Percentiles rank a stretch among this genome's conserved stretches.
Conservation (phyloP, 2,797 vertebrate genomes). For the Rhadinocentrus ornatus region DNA sequence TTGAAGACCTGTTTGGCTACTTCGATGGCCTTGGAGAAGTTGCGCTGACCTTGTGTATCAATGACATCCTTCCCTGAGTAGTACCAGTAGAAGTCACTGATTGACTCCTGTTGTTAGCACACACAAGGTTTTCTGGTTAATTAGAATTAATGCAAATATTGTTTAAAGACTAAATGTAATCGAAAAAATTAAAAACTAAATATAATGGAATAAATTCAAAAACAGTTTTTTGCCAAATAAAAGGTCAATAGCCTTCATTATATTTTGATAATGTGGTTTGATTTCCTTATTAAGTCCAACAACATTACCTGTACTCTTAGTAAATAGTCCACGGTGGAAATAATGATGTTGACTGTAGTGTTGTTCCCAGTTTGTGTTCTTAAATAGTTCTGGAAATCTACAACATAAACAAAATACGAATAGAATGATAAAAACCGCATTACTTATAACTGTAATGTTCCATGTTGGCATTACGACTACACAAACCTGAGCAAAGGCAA, state of each 20-base stretch:
- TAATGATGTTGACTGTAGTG: constrained; percentile 96
- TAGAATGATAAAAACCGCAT: not conserved
- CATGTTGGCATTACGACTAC: not conserved
- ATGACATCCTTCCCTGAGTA: constrained; percentile 95
- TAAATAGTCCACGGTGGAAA: constrained; percentile 96
- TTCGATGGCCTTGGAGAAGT: constrained; percentile 95
- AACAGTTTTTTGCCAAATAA: not conserved
- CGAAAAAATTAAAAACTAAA: not conserved
- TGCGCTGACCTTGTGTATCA: constrained; percentile 90
- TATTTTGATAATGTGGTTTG: not conserved
- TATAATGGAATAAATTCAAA: not conserved
- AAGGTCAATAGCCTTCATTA: not conserved
- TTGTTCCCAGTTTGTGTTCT: constrained; percentile 97
- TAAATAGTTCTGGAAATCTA: constrained; percentile 96
- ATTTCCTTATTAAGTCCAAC: not conserved
- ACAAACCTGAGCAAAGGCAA: not conserved
- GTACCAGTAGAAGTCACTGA: constrained; percentile 98
- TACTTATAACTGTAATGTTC: not conserved
- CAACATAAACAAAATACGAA: constrained; percentile 4
- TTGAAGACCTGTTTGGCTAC: constrained; percentile 98
- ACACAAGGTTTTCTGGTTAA: constrained; percentile 5
- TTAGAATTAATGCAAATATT: not conserved
- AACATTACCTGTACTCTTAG: constrained; percentile 90
- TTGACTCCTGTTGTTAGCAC: constrained; percentile 87
- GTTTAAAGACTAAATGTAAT: not conserved